Evolutionary conservation across 2,113 vertebrate genomes (phyloP).

Genomic region (Gymnobelideus leadbeateri): DNA sequence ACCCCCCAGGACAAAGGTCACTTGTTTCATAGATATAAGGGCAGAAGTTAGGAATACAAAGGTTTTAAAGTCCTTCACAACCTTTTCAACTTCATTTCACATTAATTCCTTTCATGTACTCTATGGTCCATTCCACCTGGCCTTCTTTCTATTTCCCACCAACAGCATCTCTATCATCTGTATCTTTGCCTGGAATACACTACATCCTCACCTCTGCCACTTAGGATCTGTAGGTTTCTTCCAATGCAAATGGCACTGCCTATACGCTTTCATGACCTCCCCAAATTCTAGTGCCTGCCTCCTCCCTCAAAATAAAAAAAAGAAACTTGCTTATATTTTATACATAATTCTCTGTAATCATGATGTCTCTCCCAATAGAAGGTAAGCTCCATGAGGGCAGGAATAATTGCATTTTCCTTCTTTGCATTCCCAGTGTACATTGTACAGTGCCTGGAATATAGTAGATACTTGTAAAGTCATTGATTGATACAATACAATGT

Average conservation of each 20-base stretch:
- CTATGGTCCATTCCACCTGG: not conserved
- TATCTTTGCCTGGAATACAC: not conserved
- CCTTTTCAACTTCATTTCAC: not conserved
- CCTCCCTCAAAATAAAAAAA: not conserved
- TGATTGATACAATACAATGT: not conserved
- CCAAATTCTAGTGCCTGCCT: not conserved
- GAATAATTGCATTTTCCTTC: not conserved
- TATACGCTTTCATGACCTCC: not conserved
- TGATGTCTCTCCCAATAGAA: too few species aligned
- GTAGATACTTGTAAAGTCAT: not conserved
- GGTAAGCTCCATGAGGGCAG: too few species aligned
- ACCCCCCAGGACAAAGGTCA: not conserved
- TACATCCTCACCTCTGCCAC: not conserved
- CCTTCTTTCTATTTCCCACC: not conserved
- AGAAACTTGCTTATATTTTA: not conserved
- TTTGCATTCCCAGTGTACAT: not conserved
- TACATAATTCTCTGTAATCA: too few species aligned
- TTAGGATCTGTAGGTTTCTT: not conserved
- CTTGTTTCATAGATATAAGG: not conserved
- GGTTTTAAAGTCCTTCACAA: not conserved
- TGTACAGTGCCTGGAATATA: not conserved
- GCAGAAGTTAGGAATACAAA: not conserved
- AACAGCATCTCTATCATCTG: not conserved
- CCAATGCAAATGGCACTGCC: too few species aligned
- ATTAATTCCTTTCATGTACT: not conserved